Base-by-base conservation (phyloP, 1,140 invertebrate genomes). In the Ylistrum balloti region DNA sequence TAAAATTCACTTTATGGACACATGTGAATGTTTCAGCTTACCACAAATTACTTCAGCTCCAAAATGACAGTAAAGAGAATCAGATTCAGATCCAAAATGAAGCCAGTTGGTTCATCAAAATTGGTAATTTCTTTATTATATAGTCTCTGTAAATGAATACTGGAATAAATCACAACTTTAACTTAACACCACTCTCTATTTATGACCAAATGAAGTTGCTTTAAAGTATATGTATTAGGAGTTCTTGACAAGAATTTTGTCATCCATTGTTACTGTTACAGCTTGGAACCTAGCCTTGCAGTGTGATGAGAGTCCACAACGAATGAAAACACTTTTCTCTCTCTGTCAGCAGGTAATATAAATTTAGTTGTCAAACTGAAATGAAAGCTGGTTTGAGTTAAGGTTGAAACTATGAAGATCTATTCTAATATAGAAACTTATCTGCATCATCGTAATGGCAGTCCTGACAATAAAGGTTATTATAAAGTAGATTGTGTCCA, bases 241-340 rank as follows among this genome's bases (percentile, higher is more conserved):
- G n/a, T n/a, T 33, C 48, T 41, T 28, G 33, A 5, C 33, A 86
- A 87, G 38, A 32, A 48, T 89, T 48, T 10, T 22, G 41, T 88
- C 48, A 87, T n/a, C n/a, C n/a, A n/a, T n/a, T n/a, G n/a, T n/a
- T n/a, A n/a, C 35, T 38, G 35, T 92, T 93, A 87, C 88, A 95
- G 95, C 95, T 22, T 96, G 95, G 95, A 96, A 96, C 86, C 86
- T 95, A 41, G 95, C 94, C 1, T 85, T 96, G 33, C 92, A 95
- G 48, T 94, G 92, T 91, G 93, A 94, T 33, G 93, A 95, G 33
- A 90, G 94, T 33, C 92, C 93, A 38, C 41, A 89, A 35, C 88
- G 89, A 33, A 94, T 95, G 93, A 94, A 94, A 87, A 94, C 95
- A 33, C 90, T 95, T n/a, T 95, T 95, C 88, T 91, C 88, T 28